These are phyloP conservation scores for Drosophila quasianomalipes DNA, from an alignment of 2,888 invertebrate genomes.

Conservation along the genomic window DNA sequence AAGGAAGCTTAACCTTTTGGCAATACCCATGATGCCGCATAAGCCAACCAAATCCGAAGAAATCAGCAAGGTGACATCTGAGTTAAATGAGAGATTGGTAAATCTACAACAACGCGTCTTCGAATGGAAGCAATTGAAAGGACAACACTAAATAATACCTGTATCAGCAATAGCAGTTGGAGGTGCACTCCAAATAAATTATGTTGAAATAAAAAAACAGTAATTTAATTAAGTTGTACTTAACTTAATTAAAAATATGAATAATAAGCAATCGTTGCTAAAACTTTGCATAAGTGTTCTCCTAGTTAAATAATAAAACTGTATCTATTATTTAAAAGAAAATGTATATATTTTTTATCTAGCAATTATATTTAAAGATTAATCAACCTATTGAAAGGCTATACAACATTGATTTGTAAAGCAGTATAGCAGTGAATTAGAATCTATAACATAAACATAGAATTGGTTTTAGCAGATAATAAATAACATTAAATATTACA, in stretches of 20 bases:
- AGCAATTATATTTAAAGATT: no score
- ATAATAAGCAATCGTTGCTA: background rate
- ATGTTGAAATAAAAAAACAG: background rate
- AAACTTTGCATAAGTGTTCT: background rate
- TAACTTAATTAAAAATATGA: background rate
- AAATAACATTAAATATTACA: no score
- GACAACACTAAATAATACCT: background rate
- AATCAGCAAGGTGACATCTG: constrained; percentile 30
- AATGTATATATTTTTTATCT: background rate
- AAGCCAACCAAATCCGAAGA: constrained; percentile 49
- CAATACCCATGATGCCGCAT: constrained; percentile 16
- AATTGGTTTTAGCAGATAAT: no score
- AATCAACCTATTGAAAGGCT: no score
- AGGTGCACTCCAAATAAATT: constrained; percentile 3
- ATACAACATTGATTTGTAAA: no score
- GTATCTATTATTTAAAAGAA: background rate
- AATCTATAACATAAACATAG: no score
- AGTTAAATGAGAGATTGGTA: constrained; percentile 36
- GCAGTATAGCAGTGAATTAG: no score
- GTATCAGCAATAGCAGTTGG: background rate
- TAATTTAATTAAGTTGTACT: background rate
- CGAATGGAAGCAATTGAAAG: constrained; percentile 42
- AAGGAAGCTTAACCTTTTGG: constrained; percentile 10
- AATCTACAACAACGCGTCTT: constrained; percentile 35
- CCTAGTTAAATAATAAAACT: background rate